Evolutionary conservation across 2,797 vertebrate species (phyloP).

Genomic region (Pipistrellus nathusii): DNA sequence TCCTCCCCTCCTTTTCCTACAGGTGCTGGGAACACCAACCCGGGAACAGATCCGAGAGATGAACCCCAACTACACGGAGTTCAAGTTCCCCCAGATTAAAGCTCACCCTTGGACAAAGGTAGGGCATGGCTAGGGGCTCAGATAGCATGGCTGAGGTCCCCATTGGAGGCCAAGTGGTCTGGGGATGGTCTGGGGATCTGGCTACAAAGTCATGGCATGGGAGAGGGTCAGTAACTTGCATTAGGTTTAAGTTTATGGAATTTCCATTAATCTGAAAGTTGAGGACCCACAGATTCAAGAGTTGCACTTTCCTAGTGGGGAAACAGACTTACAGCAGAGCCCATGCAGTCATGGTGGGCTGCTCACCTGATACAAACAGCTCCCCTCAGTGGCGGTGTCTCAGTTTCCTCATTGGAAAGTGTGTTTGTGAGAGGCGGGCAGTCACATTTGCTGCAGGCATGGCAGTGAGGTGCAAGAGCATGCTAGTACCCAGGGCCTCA

Average conservation of each 20-base stretch:
- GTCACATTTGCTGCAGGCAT: background rate
- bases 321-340: background rate
- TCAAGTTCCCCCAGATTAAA: conserved; percentile 98
- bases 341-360: background rate
- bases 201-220: background rate
- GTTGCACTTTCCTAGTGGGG: background rate
- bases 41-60: conserved; percentile 98
- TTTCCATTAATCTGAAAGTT: conserved; percentile 3
- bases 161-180: background rate
- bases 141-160: background rate
- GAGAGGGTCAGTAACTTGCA: background rate
- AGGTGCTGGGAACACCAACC: conserved; percentile 97
- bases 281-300: background rate
- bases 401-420: conserved; percentile 45
- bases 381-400: background rate
- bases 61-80: conserved; percentile 98
- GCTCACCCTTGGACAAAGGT: conserved; percentile 98
- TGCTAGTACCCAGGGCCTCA: background rate
- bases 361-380: background rate
- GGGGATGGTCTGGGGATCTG: no score
- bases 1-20: background rate
- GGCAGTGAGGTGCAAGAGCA: background rate
- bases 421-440: background rate
- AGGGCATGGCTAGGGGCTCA: background rate
- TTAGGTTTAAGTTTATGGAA: conserved; percentile 11